A percentile compares a stretch with the other conserved stretches of the same genome.
Conservation (phyloP, 2,888 invertebrate species). For the Lasioglossum marginatum region DNA sequence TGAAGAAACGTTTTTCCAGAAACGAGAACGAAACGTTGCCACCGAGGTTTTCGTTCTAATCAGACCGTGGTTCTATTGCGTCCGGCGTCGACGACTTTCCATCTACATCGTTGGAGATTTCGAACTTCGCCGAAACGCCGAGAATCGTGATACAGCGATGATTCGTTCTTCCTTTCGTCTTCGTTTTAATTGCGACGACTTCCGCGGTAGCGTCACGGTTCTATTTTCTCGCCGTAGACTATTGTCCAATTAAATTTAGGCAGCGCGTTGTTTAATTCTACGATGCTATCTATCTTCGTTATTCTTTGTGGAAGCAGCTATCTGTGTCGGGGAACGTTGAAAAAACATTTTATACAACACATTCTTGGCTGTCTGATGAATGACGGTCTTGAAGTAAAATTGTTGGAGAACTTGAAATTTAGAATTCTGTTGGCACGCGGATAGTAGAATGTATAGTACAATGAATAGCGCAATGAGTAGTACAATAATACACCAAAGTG, state of each 20-base stretch:
- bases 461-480: not conserved
- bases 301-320: not conserved
- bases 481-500: too few species aligned
- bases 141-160: not conserved
- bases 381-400: not conserved
- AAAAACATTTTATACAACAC: not conserved
- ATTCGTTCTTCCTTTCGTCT: not conserved
- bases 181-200: not conserved
- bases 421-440: not conserved
- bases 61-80: conserved; percentile 64
- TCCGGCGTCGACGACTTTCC: not conserved
- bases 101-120: conserved; percentile 33
- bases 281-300: not conserved
- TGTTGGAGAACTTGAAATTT: not conserved
- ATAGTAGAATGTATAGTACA: not conserved
- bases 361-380: not conserved
- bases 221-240: not conserved
- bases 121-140: conserved; percentile 17
- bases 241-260: conserved; percentile 1
- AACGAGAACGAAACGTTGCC: conserved; percentile 48
- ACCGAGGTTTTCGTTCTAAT: conserved; percentile 60
- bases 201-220: conserved; percentile 10
- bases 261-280: not conserved
- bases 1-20: not conserved
- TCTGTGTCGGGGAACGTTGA: not conserved